These are phyloP conservation scores for Drosophila chauvacae DNA, from an alignment of 1,140 invertebrate species.

Conservation along the genomic window DNA sequence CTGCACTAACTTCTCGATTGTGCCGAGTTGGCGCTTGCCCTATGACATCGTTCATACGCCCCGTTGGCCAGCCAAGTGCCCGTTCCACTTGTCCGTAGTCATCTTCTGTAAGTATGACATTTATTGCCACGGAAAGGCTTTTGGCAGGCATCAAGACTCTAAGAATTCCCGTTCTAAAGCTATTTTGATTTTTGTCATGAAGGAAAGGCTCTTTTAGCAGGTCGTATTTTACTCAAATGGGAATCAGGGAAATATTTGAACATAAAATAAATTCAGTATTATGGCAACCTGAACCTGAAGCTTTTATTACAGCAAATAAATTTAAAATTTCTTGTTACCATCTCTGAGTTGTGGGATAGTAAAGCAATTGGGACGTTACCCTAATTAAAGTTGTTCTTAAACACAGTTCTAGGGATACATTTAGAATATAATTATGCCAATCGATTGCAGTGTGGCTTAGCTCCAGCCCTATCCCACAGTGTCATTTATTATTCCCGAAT, in stretches of 20 bases:
- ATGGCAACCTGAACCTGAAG: too few species aligned
- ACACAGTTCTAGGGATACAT: background rate
- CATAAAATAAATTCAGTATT: background rate
- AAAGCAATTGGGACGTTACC: too few species aligned
- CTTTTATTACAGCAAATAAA: background rate
- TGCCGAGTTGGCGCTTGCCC: conserved; percentile 56
- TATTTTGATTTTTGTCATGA: conserved; percentile 16
- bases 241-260: background rate
- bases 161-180: conserved; percentile 28
- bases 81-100: conserved; percentile 31
- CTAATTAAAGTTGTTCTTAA: too few species aligned
- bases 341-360: too few species aligned
- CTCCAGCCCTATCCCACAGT: background rate
- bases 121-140: conserved; percentile 81
- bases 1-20: conserved; percentile 32
- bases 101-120: conserved; percentile 66
- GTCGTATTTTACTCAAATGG: background rate
- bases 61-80: conserved; percentile 77
- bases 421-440: background rate
- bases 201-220: background rate
- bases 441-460: background rate
- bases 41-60: conserved; percentile 79
- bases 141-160: conserved; percentile 74
- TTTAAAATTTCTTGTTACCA: too few species aligned
- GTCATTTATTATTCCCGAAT: conserved; percentile 19